Evolutionary conservation across 2,797 vertebrate species (phyloP), one percentile per base, ranked within the genome.

Genomic region (Tarsius wallacei): DNA sequence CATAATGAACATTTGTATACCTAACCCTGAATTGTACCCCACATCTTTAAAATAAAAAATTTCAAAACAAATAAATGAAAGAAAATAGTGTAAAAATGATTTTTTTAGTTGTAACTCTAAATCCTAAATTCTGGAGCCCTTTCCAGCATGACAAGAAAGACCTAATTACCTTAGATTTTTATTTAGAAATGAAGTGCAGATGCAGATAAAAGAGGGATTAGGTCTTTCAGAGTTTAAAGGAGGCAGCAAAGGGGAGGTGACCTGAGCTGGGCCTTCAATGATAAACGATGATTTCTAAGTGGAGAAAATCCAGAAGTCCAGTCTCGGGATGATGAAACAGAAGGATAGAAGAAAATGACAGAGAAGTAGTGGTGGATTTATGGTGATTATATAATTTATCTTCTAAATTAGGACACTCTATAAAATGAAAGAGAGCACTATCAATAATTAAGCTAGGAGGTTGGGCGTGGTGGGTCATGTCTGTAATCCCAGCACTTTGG

Each of bases 221-320:
- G 16, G 42, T 33, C 17, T 66, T 84, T 53, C 10, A 55, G 26
- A 51, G 11, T 86, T 87, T 82, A 78, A 86, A 86, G 4, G 59
- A 57, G 7, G 4, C 2, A 24, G 14, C 7, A 28, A 19, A 51
- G n/a, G 6, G 12, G 4, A 55, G 0, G 12, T 49, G 19, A 77
- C 42, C n/a, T 49, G 15, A 74, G 17, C 22, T 68, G 76, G 3
- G 10, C 31, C 33, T 68, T 71, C 24, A 21, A 0, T 13, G 8
- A 47, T 31, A 2, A 5, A 3, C 42, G 33, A 61, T 80, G 13
- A 70, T 70, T 42, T 70, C 21, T 16, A 33, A 26, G 9, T 15
- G 2, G 51, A 47, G 47, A 55, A 88, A 73, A 51, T 85, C 57
- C 12, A 5, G 1, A 63, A 73, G 15, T 51, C 19, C 4, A 73